Evolutionary conservation across 2,113 vertebrate genomes (phyloP).

Genomic region (Miniopterus natalensis): DNA sequence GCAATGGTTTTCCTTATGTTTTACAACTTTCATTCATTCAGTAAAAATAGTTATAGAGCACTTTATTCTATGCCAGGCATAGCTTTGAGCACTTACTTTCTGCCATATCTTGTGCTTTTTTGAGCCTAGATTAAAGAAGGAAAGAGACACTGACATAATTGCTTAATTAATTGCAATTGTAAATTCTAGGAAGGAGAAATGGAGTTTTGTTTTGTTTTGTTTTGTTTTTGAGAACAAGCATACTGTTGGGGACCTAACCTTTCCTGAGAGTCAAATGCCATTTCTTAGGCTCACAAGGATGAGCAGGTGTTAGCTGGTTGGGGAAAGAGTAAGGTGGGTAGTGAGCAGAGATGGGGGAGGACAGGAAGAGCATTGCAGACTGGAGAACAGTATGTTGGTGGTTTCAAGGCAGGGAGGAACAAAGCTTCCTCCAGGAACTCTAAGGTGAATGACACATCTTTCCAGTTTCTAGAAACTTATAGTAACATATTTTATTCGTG

Average conservation of each 20-base stretch:
- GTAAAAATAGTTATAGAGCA: not conserved
- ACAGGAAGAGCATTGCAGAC: not conserved
- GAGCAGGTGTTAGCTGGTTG: not conserved
- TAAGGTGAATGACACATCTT: constrained; percentile 38
- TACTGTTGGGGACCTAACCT: not conserved
- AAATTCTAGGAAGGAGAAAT: constrained; percentile 34
- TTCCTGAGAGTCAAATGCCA: not conserved
- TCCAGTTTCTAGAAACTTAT: constrained; percentile 66
- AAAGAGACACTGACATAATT: not conserved
- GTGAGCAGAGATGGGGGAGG: not conserved
- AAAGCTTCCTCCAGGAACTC: not conserved
- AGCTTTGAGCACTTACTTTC: not conserved
- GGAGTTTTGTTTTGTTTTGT: not conserved
- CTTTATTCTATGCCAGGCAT: not conserved
- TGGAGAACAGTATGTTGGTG: too few relatives aligned
- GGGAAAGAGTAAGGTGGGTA: not conserved
- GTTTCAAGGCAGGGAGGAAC: not conserved
- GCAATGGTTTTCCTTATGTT: constrained; percentile 5
- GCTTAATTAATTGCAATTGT: constrained; percentile 35
- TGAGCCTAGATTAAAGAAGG: not conserved
- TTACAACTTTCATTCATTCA: not conserved
- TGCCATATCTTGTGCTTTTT: not conserved
- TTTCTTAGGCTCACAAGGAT: not conserved
- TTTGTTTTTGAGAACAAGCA: not conserved
- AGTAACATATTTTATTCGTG: constrained; percentile 51